These are phyloP conservation scores for Andrena praecox DNA, from an alignment of 2,888 invertebrate genomes.

Conservation along the genomic window DNA sequence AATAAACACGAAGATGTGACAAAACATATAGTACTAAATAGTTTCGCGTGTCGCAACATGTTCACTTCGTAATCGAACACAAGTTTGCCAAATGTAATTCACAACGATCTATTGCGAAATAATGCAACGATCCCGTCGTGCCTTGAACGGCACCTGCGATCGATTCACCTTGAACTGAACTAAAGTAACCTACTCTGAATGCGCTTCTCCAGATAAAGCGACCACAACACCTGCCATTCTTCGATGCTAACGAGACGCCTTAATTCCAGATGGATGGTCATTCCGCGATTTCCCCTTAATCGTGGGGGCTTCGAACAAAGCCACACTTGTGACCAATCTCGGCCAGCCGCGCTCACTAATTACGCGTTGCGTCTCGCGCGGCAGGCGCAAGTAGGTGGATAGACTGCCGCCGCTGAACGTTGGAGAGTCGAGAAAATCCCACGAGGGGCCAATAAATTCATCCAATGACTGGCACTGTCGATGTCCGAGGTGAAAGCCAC, in stretches of 20 bases:
- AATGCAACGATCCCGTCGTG: conserved; percentile 10
- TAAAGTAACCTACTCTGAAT: conserved; percentile 51
- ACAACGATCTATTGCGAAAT: conserved; percentile 8
- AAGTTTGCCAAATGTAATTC: neutral
- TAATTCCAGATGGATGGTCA: conserved; percentile 38
- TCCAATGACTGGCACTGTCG: conserved; percentile 22
- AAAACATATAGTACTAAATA: no score
- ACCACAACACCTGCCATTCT: conserved; percentile 66
- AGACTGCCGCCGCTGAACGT: conserved; percentile 28
- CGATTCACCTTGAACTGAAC: conserved; percentile 53
- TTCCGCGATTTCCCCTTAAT: conserved; percentile 52
- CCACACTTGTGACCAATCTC: conserved; percentile 66
- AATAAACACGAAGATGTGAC: no score
- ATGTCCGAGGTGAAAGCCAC: conserved; percentile 42
- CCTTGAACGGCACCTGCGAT: conserved; percentile 29
- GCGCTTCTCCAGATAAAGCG: conserved; percentile 37
- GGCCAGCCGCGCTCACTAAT: conserved; percentile 66
- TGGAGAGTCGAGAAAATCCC: conserved; percentile 22
- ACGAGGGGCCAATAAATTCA: conserved; percentile 43
- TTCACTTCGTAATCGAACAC: neutral
- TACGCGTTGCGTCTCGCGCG: conserved; percentile 57
- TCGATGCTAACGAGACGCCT: conserved; percentile 60
- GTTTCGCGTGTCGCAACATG: neutral
- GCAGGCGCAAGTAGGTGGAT: conserved; percentile 63
- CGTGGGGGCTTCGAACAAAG: conserved; percentile 67